These are phyloP conservation scores for Monopis laevigella DNA, from an alignment of 2,888 invertebrate species.

Conservation along the genomic window DNA sequence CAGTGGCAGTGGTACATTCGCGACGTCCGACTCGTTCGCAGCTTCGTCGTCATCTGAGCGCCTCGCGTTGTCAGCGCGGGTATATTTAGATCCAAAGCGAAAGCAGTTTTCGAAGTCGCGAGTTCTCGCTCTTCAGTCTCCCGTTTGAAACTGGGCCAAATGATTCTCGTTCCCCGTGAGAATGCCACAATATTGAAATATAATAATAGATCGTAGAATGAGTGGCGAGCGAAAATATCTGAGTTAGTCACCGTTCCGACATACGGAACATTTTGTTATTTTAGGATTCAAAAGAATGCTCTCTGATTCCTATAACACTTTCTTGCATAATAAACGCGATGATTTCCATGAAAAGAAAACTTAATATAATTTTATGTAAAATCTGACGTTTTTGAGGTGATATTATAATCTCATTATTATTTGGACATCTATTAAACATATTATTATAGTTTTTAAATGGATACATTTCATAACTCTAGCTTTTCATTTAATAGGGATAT, in stretches of 20 bases:
- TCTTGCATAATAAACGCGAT: not conserved
- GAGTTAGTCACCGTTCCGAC: slow-evolving; percentile 41
- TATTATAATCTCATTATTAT: no score
- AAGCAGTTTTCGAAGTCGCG: slow-evolving; percentile 60
- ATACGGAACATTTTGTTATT: not conserved
- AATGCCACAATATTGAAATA: slow-evolving; percentile 65
- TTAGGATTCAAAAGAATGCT: not conserved
- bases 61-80: slow-evolving; percentile 4
- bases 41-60: slow-evolving; percentile 2
- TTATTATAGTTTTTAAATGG: no score
- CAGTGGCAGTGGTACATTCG: slow-evolving; percentile 26
- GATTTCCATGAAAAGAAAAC: no score
- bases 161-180: slow-evolving; percentile 56
- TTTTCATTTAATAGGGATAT: no score
- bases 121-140: slow-evolving; percentile 58
- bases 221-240: slow-evolving; percentile 50
- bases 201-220: slow-evolving; percentile 57
- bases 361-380: no score
- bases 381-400: no score
- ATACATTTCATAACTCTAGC: no score
- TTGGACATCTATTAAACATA: no score
- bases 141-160: slow-evolving; percentile 67
- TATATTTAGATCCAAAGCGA: slow-evolving; percentile 53
- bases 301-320: not conserved
- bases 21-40: slow-evolving; percentile 15